A percentile compares a stretch with the other conserved stretches of the same genome.
Evolutionary conservation across 2,888 invertebrate genomes (phyloP).

Genomic region (Synergus itoensis): DNA sequence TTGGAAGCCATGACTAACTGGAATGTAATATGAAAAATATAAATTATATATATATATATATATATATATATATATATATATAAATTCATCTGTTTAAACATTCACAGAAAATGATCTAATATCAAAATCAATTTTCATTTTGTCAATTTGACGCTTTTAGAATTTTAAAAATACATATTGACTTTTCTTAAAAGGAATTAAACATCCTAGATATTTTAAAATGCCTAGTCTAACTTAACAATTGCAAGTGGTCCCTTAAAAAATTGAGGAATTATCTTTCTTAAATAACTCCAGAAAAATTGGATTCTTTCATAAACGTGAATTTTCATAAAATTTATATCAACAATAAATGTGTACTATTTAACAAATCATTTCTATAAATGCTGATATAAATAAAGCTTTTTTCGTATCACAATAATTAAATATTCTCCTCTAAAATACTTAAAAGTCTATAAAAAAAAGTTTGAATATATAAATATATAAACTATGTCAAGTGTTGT

Average conservation of each 20-base stretch:
- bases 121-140: constrained; percentile 1
- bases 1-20: background rate
- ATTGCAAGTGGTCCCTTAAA: constrained; percentile 22
- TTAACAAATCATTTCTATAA: background rate
- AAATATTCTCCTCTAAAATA: constrained; percentile 24
- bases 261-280: background rate
- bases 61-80: background rate
- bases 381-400: background rate
- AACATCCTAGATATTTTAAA: background rate
- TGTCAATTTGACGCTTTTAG: background rate
- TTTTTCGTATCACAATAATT: background rate
- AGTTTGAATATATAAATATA: background rate
- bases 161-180: background rate
- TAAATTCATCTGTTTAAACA: background rate
- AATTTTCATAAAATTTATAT: background rate
- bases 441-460: background rate
- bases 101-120: constrained; percentile 24
- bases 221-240: background rate
- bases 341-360: background rate
- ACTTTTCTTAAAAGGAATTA: background rate
- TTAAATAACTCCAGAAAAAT: background rate
- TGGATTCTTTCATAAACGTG: background rate
- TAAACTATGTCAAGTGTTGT: background rate
- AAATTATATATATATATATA: background rate
- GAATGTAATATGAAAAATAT: background rate